Evolutionary conservation across 2,113 vertebrate species (phyloP).

Genomic region (Aramus guarauna): DNA sequence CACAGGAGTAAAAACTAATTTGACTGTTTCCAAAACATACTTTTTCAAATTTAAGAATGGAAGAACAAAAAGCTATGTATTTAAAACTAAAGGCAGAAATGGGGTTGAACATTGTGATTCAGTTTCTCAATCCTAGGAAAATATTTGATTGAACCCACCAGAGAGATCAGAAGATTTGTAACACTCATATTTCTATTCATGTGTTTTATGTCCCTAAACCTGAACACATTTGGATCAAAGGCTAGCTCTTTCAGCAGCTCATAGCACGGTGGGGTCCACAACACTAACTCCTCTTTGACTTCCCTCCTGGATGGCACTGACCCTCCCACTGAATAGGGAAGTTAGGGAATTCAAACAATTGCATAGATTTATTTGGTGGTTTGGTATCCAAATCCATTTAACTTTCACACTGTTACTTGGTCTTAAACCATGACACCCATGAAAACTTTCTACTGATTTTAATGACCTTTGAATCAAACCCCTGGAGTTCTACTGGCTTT

Average conservation of each 20-base stretch:
- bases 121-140: neutral
- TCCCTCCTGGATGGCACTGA: neutral
- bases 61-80: neutral
- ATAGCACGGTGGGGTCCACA: accelerated
- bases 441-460: neutral
- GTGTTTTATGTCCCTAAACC: neutral
- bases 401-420: neutral
- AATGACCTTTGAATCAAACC: neutral
- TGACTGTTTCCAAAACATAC: neutral
- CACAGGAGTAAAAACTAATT: neutral
- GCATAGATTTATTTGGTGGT: neutral
- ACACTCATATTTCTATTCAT: neutral
- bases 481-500: neutral
- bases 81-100: neutral
- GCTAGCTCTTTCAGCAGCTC: neutral
- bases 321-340: neutral
- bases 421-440: neutral
- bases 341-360: neutral
- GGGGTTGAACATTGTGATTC: neutral
- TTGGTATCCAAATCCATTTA: neutral
- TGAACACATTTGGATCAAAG: neutral
- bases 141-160: neutral
- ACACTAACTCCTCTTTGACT: neutral
- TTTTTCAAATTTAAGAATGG: neutral
- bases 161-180: neutral